phyloP scores from a whole-genome alignment of 2,113 vertebrate species.

The Nerophis lumbriciformis region DNA sequence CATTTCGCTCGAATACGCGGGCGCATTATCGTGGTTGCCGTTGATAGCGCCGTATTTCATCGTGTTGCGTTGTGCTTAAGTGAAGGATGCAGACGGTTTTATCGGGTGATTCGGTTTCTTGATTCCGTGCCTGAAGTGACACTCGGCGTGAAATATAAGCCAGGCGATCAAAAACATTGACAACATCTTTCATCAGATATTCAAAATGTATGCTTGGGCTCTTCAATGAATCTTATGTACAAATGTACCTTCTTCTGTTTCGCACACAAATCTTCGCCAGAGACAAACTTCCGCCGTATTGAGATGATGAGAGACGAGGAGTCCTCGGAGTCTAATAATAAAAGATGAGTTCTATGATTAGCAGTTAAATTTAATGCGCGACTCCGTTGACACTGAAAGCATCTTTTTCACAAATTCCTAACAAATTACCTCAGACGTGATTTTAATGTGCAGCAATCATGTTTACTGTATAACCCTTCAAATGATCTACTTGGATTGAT shows the following conservation, averaged over 20 bases:
- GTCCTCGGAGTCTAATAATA: not conserved
- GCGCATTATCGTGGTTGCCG: not conserved
- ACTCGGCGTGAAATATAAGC: not conserved
- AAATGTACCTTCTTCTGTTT: not conserved
- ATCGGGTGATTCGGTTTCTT: not conserved
- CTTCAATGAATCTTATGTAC: not conserved
- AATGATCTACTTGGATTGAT: not conserved
- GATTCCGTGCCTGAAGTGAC: not conserved
- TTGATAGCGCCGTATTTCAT: conserved; percentile 4
- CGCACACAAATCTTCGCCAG: not conserved
- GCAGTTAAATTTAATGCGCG: conserved; percentile 4
- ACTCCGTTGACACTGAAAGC: not conserved
- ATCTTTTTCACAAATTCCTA: conserved; percentile 1
- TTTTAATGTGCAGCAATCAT: not conserved
- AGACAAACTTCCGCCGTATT: not conserved
- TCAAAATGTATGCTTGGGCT: not conserved
- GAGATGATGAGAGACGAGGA: not conserved
- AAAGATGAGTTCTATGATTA: conserved; percentile 1
- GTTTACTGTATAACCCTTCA: not conserved
- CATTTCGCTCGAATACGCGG: not conserved
- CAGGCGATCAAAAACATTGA: not conserved
- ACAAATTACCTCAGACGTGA: not conserved
- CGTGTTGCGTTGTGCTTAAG: not conserved
- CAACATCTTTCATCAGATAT: not conserved
- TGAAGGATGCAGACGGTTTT: not conserved